Evolutionary conservation across 2,113 vertebrate species (phyloP), one percentile per base, ranked within the genome.

Genomic region (Lepus americanus): DNA sequence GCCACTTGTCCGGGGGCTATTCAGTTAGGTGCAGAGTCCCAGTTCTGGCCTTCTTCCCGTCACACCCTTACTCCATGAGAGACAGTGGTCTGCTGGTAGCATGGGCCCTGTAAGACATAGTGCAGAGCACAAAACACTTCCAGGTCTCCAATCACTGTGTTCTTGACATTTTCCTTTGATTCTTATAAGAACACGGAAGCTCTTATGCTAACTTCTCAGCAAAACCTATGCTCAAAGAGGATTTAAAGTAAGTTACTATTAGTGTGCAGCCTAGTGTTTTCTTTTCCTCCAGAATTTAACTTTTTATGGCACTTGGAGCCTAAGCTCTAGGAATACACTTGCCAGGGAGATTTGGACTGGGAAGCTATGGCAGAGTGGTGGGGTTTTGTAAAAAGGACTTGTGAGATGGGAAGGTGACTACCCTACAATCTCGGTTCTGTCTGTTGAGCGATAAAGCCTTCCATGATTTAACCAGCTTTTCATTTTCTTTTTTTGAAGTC

Each of bases 401-500:
- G 13, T 67, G 4, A 70, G 27, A 13, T 25, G 8, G 20, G 36
- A 89, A 83, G 76, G 49, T 27, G 13, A 31, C 31, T 16, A n/a
- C 49, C 66, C 74, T n/a, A 25, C 33, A 82, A 67, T 0, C 39
- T 3, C 33, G 51, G 13, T 69, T 85, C 77, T 94, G 53, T 59
- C 61, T 79, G 19, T n/a, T 92, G 67, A 55, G 33, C 17, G 72
- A 33, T 33, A 20, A 49, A 83, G 16, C 6, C 63, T 76, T 83
- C 81, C 55, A 27, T 86, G 33, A 94, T 78, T 90, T 67, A 86
- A 33, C 17, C 19, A 79, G 23, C 61, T 36, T 90, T 91, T 80
- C 49, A 2, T 66, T 63, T 93, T 93, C 19, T 19, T 82, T 92
- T 81, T 90, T 86, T 19, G 36, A 64, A 90, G 27, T 4, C 64